Evolutionary conservation across 2,797 vertebrate genomes (phyloP).

Genomic region (Mionectes olivaceus): DNA sequence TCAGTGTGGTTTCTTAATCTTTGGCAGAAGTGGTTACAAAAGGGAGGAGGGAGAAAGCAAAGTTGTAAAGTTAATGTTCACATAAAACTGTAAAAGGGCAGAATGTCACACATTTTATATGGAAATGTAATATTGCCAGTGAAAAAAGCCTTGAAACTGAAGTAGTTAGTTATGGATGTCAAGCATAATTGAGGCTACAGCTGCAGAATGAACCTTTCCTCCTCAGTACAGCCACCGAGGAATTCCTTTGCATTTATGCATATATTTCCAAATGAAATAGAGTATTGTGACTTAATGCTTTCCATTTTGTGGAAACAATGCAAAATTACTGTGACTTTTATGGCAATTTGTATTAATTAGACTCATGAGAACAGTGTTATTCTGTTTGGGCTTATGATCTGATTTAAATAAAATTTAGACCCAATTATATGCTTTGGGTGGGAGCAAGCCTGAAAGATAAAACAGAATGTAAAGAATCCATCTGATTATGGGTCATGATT

Average conservation of each 20-base stretch:
- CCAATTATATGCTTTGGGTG: neutral
- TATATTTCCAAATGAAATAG: slow-evolving; percentile 53
- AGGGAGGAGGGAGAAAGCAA: neutral
- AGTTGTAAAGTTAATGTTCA: slow-evolving; percentile 48
- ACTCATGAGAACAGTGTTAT: neutral
- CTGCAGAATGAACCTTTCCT: slow-evolving; percentile 58
- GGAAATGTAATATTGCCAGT: neutral
- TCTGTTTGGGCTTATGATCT: slow-evolving; percentile 37
- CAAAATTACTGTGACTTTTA: neutral
- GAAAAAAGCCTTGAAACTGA: slow-evolving; percentile 40
- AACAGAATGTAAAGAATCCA: neutral
- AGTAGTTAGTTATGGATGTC: slow-evolving; percentile 39
- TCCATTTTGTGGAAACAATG: slow-evolving; percentile 26
- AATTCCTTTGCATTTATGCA: slow-evolving; percentile 65
- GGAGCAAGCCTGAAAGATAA: neutral
- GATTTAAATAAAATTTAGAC: neutral
- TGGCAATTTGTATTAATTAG: slow-evolving; percentile 24
- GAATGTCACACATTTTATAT: slow-evolving; percentile 42
- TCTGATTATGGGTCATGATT: neutral
- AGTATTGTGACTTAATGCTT: slow-evolving; percentile 48
- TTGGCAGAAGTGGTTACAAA: slow-evolving; percentile 11
- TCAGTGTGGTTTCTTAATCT: neutral
- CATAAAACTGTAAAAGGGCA: slow-evolving; percentile 38
- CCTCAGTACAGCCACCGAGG: slow-evolving; percentile 2
- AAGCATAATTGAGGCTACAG: slow-evolving; percentile 49